A percentile compares a stretch with the other conserved stretches of the same genome.
Conservation (phyloP, 1,140 invertebrate species). For the Zaprionus vittiger region DNA sequence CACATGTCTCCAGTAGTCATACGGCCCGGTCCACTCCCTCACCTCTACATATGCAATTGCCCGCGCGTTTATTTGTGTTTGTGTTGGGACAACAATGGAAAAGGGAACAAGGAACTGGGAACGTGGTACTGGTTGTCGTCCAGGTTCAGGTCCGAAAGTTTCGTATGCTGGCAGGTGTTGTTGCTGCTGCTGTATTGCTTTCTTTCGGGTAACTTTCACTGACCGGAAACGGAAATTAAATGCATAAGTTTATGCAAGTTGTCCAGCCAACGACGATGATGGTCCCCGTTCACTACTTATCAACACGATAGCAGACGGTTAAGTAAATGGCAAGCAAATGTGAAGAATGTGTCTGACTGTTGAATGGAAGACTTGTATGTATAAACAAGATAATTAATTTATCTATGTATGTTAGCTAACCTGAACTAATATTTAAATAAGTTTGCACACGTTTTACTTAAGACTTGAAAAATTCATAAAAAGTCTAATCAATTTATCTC, state of each 20-base stretch:
- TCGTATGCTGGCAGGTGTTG: slow-evolving; percentile 58
- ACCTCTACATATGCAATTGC: slow-evolving; percentile 50
- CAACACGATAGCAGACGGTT: slow-evolving; percentile 37
- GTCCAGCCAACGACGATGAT: slow-evolving; percentile 6
- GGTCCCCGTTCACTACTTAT: slow-evolving; percentile 48
- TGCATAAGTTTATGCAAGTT: slow-evolving; percentile 71
- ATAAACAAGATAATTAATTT: neutral
- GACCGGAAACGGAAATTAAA: slow-evolving; percentile 81
- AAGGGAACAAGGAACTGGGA: neutral
- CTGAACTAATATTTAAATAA: neutral
- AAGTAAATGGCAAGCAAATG: slow-evolving; percentile 10
- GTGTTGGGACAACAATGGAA: slow-evolving; percentile 56
- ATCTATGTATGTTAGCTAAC: neutral
- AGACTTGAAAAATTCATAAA: neutral
- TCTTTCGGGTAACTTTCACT: slow-evolving; percentile 70
- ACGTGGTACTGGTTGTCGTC: slow-evolving; percentile 20
- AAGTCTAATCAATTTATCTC: too few species aligned
- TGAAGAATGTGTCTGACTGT: slow-evolving; percentile 2
- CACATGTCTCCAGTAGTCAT: slow-evolving; percentile 26
- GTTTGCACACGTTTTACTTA: neutral
- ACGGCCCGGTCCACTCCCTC: neutral
- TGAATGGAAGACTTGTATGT: neutral
- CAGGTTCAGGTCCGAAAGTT: slow-evolving; percentile 17
- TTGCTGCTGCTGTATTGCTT: slow-evolving; percentile 48
- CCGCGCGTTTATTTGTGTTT: slow-evolving; percentile 69